phyloP scores from a whole-genome alignment of 2,888 invertebrate genomes.

The Epinotia bilunana region DNA sequence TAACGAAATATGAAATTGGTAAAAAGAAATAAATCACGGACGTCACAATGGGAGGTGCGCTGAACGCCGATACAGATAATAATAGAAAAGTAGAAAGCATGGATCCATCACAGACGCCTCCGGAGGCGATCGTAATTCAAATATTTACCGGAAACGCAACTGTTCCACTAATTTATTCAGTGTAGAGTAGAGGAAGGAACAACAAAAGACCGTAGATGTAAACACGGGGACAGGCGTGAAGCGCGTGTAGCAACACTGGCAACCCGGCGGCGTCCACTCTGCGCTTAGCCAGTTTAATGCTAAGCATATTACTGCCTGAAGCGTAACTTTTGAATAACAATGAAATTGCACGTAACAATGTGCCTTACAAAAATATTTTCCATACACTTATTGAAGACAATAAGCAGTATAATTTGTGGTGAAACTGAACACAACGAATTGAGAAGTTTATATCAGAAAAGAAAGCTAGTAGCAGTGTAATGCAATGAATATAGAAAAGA shows the following conservation, averaged over 20 bases:
- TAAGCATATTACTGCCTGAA: slow-evolving; percentile 33
- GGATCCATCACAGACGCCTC: slow-evolving; percentile 16
- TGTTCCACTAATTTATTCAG: slow-evolving; percentile 38
- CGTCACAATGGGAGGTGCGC: slow-evolving; percentile 48
- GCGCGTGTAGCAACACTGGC: slow-evolving; percentile 21
- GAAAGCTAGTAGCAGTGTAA: slow-evolving; percentile 43
- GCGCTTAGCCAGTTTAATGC: slow-evolving; percentile 21
- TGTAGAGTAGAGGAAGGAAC: slow-evolving; percentile 1
- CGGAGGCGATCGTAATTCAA: slow-evolving; percentile 16
- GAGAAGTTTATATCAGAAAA: slow-evolving; percentile 43
- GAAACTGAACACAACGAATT: slow-evolving; percentile 44
- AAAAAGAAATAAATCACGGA: slow-evolving; percentile 57
- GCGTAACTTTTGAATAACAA: slow-evolving; percentile 44
- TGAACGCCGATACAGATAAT: slow-evolving; percentile 53
- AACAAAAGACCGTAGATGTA: slow-evolving; percentile 31
- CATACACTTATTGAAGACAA: slow-evolving; percentile 44
- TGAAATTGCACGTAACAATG: slow-evolving; percentile 44
- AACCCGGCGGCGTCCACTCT: slow-evolving; percentile 17
- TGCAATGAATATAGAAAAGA: slow-evolving; percentile 42
- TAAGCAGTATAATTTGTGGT: slow-evolving; percentile 39
- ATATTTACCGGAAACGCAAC: slow-evolving; percentile 27
- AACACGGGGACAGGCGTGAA: slow-evolving; percentile 28
- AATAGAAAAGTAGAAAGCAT: slow-evolving; percentile 55
- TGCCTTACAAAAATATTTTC: slow-evolving; percentile 41
- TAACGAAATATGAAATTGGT: slow-evolving; percentile 54